These are phyloP conservation scores for Strix uralensis DNA, from an alignment of 2,113 vertebrate species.

Conservation along the genomic window DNA sequence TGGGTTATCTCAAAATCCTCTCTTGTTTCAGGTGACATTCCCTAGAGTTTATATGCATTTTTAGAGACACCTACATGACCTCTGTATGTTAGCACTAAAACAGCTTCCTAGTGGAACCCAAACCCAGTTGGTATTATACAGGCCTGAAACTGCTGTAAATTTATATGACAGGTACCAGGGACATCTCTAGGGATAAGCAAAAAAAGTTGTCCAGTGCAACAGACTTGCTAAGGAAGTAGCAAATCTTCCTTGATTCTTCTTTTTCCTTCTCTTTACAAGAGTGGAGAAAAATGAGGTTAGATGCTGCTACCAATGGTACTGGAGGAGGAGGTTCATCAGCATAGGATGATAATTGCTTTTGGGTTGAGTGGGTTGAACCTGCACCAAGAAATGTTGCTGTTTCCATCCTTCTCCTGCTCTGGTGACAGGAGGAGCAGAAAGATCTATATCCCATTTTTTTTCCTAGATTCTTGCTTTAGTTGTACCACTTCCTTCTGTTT, in stretches of 20 bases:
- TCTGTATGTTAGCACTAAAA: background rate
- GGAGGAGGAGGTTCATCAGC: background rate
- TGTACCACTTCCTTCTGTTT: background rate
- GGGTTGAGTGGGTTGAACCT: background rate
- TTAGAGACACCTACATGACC: background rate
- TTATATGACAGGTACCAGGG: background rate
- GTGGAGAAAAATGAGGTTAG: background rate
- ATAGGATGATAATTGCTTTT: background rate
- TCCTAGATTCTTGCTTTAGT: background rate
- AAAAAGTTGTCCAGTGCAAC: background rate
- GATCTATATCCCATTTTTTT: rapidly evolving
- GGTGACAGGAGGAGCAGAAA: background rate
- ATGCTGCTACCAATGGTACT: background rate
- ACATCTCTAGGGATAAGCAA: background rate
- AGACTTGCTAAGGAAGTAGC: background rate
- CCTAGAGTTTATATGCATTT: background rate
- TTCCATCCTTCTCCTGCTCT: background rate
- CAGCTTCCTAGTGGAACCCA: background rate
- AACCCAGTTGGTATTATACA: background rate
- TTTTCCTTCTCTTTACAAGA: background rate
- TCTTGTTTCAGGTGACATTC: background rate
- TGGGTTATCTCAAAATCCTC: background rate
- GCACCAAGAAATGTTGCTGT: background rate
- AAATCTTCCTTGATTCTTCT: background rate
- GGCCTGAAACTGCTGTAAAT: background rate